Evolutionary conservation across 2,888 invertebrate species (phyloP), one percentile per base, ranked within the genome.

Genomic region (Cheilosia urbana): DNA sequence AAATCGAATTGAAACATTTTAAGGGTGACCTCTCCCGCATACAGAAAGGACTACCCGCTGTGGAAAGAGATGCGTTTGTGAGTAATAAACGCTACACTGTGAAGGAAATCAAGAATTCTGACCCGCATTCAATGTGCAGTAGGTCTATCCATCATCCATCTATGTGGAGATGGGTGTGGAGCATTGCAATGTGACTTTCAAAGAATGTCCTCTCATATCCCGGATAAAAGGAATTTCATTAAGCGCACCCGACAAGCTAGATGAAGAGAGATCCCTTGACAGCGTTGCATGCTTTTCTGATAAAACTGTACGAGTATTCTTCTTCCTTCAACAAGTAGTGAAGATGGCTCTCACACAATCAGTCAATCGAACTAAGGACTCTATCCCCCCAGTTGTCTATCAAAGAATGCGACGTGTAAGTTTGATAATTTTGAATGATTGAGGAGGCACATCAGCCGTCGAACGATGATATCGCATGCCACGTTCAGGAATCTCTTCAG

Each of bases 151-250:
- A n/a, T 57, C 34, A 9, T 17, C 24, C n/a, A n/a, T 57, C 34
- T 24, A 6, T 1, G 65, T 45, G 27, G 62, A 60, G 49, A 40
- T 60, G 13, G 2, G n/a, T 49, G 21, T 5, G 21, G 5, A 37
- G 27, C 47, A 65, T 62, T 77, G 76, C 77, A 72, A 66, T 40
- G 24, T 66, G 27, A 17, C 37, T 17, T 17, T 47, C 30, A 37
- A 34, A 58, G 42, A 80, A 19, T 60, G 40, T 42, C 27, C 24
- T 19, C 19, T 27, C 21, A 62, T 47, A 27, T 17, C 45, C 34
- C 45, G 62, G 79, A 75, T 80, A 69, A 75, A 76, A 84, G 71
- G 80, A 84, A 84, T 84, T 84, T 84, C 75, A 84, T 75, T 84
- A 80, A 80, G 60, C 53, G 53, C 65, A 57, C 47, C 42, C 42